These are phyloP conservation scores for Choreutis nemorana DNA, from an alignment of 2,888 invertebrate species.

Conservation along the genomic window DNA sequence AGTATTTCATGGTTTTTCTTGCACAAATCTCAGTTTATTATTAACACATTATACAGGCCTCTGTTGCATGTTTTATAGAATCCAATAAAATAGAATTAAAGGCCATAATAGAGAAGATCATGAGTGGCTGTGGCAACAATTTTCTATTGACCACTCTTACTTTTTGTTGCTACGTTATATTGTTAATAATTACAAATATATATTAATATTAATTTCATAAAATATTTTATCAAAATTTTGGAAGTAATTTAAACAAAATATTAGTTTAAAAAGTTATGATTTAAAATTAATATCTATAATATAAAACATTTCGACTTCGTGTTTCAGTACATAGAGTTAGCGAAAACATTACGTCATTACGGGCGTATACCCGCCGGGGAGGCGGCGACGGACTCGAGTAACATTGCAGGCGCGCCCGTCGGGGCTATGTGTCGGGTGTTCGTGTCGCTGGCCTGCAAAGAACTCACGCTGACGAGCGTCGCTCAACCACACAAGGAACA, in stretches of 20 bases:
- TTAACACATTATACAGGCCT: too few relatives aligned
- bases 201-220: neutral
- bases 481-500: constrained; percentile 78
- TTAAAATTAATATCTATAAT: neutral
- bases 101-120: too few relatives aligned
- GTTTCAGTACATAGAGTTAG: constrained; percentile 84
- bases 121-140: too few relatives aligned
- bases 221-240: neutral
- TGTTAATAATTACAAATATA: neutral
- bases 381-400: constrained; percentile 37
- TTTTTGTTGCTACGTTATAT: too few relatives aligned
- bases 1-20: too few relatives aligned
- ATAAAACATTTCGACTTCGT: neutral
- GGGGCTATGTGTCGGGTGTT: constrained; percentile 40
- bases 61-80: too few relatives aligned
- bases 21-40: too few relatives aligned
- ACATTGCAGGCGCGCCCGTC: constrained; percentile 22
- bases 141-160: too few relatives aligned
- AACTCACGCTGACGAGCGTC: constrained; percentile 76
- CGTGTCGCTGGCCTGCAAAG: constrained; percentile 86
- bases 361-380: constrained; percentile 75
- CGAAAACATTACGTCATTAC: constrained; percentile 85
- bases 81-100: too few relatives aligned
- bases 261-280: neutral
- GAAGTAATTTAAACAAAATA: neutral